Conservation (phyloP, 1,140 invertebrate species). For the Phortica variegata region DNA sequence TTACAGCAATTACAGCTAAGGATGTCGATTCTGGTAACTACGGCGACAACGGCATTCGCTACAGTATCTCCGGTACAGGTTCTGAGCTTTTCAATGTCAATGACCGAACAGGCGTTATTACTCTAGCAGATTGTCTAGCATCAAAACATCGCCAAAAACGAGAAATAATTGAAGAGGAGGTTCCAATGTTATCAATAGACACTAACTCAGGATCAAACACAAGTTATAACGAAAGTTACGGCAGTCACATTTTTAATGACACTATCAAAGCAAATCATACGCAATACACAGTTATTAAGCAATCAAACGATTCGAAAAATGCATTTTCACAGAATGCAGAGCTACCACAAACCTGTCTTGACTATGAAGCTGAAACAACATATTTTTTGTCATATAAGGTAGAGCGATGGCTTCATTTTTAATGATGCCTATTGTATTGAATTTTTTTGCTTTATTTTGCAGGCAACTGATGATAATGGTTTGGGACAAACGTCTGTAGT, state of each 20-base stretch:
- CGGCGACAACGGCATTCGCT: constrained; percentile 73
- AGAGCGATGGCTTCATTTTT: constrained; percentile 24
- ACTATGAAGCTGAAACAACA: constrained; percentile 80
- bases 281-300: constrained; percentile 46
- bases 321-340: constrained; percentile 25
- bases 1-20: constrained; percentile 75
- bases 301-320: constrained; percentile 26
- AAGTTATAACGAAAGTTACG: neutral
- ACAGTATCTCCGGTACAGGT: constrained; percentile 81
- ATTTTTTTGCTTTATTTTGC: constrained; percentile 6
- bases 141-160: constrained; percentile 37
- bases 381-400: constrained; percentile 87
- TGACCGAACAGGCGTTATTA: constrained; percentile 76
- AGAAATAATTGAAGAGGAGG: constrained; percentile 36
- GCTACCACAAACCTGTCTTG: constrained; percentile 66
- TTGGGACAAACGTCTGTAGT: constrained; percentile 74
- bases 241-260: constrained; percentile 1
- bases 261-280: constrained; percentile 43
- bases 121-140: constrained; percentile 71
- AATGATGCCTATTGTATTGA: constrained; percentile 1
- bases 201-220: neutral
- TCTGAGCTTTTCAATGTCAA: constrained; percentile 82
- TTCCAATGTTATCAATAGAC: constrained; percentile 37
- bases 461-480: constrained; percentile 84
- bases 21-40: constrained; percentile 82